Conservation (phyloP, 2,888 invertebrate genomes). For the Choreutis nemorana region DNA sequence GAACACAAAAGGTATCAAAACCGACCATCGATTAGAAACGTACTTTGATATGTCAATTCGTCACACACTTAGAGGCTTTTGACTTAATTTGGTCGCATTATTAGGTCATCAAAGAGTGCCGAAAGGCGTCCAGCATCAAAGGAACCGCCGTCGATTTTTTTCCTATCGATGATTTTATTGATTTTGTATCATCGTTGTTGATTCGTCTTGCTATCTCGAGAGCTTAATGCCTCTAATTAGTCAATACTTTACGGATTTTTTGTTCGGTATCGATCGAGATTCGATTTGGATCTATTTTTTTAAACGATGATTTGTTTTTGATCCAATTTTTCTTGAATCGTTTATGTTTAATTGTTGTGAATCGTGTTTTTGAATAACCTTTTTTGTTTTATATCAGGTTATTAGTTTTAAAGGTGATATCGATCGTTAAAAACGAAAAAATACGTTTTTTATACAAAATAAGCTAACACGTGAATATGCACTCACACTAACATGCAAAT, state of each 20-base stretch:
- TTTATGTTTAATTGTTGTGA: no score
- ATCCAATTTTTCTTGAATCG: no score
- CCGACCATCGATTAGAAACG: no score
- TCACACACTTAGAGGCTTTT: constrained; percentile 57
- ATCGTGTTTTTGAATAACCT: no score
- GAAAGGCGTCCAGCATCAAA: constrained; percentile 44
- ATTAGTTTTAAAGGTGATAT: no score
- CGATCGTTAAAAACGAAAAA: no score
- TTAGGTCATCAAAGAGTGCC: constrained; percentile 47
- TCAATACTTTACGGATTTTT: constrained; percentile 18
- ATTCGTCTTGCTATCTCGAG: constrained; percentile 50
- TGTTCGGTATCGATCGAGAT: constrained; percentile 31
- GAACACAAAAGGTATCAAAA: no score
- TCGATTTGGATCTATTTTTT: constrained; percentile 27
- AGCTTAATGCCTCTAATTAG: constrained; percentile 47
- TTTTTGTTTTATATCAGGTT: no score
- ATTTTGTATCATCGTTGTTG: constrained; percentile 49
- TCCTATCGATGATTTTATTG: constrained; percentile 55
- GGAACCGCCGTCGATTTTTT: constrained; percentile 23
- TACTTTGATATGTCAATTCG: constrained; percentile 62
- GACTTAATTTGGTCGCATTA: constrained; percentile 55
- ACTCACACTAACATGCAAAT: no score
- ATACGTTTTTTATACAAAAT: no score
- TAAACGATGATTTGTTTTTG: constrained; percentile 21
- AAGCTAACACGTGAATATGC: no score